A percentile compares a stretch with the other conserved stretches of the same genome.
phyloP scores from a whole-genome alignment of 1,140 invertebrate genomes.

The Dendrolimus kikuchii region DNA sequence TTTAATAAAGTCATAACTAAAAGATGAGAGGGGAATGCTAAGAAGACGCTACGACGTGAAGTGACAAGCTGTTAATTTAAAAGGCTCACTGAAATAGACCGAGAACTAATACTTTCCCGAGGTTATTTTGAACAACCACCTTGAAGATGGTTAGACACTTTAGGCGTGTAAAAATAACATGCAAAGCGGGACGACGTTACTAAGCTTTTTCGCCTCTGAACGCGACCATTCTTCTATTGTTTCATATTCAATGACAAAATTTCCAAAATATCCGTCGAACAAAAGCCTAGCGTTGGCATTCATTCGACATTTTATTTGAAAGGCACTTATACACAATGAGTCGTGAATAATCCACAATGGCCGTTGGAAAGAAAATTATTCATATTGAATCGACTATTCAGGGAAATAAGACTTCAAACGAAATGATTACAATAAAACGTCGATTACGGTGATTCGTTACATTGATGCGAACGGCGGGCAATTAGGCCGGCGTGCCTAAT shows the following conservation, averaged over 20 bases:
- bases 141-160: too few relatives aligned
- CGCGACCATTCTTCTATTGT: constrained; percentile 12
- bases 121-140: too few relatives aligned
- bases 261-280: constrained; percentile 46
- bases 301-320: constrained; percentile 50
- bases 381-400: constrained; percentile 32
- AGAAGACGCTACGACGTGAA: too few relatives aligned
- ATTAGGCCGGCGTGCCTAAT: constrained; percentile 37
- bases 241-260: constrained; percentile 21
- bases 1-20: too few relatives aligned
- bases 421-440: constrained; percentile 33
- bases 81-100: too few relatives aligned
- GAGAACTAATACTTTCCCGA: too few relatives aligned
- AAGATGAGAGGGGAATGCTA: too few relatives aligned
- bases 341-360: constrained; percentile 56
- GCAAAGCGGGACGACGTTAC: constrained; percentile 1
- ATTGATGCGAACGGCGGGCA: constrained; percentile 17
- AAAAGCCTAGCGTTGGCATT: constrained; percentile 44
- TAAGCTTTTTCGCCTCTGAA: constrained; percentile 1
- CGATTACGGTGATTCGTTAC: constrained; percentile 36
- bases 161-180: background rate
- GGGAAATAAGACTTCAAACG: constrained; percentile 34
- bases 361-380: constrained; percentile 41
- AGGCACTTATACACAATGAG: constrained; percentile 50
- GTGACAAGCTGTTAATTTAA: too few relatives aligned